phyloP scores from a whole-genome alignment of 2,888 invertebrate genomes.

The Andrena marginata region DNA sequence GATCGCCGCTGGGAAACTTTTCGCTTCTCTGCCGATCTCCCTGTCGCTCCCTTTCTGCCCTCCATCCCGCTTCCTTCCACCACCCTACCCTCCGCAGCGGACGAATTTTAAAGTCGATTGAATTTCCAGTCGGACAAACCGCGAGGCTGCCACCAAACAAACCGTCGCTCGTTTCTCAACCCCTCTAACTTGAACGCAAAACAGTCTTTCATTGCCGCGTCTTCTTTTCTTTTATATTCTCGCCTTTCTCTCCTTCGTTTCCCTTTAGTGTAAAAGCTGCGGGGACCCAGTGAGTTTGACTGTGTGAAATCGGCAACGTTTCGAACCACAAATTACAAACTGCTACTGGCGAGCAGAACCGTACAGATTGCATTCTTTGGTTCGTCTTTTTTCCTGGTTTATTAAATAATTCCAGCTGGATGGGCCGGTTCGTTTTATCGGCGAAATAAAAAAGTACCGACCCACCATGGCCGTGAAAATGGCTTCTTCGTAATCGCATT shows the following conservation, averaged over 20 bases:
- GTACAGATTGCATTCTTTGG: neutral
- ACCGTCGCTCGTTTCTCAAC: slow-evolving; percentile 46
- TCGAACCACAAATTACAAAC: neutral
- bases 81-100: slow-evolving; percentile 35
- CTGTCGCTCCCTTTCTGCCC: slow-evolving; percentile 34
- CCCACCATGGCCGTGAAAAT: neutral
- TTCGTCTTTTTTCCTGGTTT: slow-evolving; percentile 5
- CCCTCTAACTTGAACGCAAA: slow-evolving; percentile 36
- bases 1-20: slow-evolving; percentile 61
- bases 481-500: neutral
- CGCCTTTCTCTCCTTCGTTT: neutral
- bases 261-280: neutral
- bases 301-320: neutral
- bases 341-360: neutral
- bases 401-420: slow-evolving; percentile 18
- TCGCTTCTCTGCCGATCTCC: slow-evolving; percentile 39
- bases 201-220: slow-evolving; percentile 18
- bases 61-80: slow-evolving; percentile 18
- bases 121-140: slow-evolving; percentile 61
- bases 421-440: slow-evolving; percentile 25
- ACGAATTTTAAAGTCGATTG: slow-evolving; percentile 70
- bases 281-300: neutral
- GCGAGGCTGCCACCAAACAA: slow-evolving; percentile 45
- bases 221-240: neutral
- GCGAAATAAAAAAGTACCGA: slow-evolving; percentile 36